phyloP scores from a whole-genome alignment of 2,113 vertebrate genomes.

The Zosterops borbonicus region DNA sequence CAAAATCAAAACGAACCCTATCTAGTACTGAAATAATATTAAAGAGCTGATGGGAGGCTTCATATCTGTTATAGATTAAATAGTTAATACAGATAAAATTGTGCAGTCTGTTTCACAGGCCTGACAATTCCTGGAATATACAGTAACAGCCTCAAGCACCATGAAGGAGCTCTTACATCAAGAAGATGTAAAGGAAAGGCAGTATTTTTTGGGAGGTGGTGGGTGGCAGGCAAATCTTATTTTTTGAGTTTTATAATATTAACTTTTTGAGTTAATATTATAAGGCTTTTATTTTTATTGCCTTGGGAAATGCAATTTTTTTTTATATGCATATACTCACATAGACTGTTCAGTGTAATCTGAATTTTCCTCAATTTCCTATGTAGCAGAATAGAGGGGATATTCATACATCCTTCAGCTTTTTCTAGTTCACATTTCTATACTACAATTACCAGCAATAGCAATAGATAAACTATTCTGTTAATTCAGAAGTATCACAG shows the following conservation, averaged over 20 bases:
- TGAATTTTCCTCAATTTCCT: neutral
- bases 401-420: neutral
- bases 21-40: neutral
- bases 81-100: neutral
- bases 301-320: neutral
- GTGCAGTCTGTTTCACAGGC: neutral
- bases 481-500: neutral
- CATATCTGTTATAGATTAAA: neutral
- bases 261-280: neutral
- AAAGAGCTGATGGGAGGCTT: neutral
- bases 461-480: neutral
- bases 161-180: neutral
- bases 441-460: neutral
- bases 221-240: neutral
- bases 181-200: neutral
- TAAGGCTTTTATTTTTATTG: neutral
- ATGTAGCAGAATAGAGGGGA: neutral
- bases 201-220: accelerated
- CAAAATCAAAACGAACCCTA: neutral
- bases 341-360: neutral
- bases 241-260: neutral
- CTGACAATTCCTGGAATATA: neutral
- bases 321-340: neutral
- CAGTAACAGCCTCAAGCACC: neutral
- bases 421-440: neutral